Percentiles rank a stretch among this genome's conserved stretches.
phyloP scores from a whole-genome alignment of 2,888 invertebrate species.

The Synergus gifuensis region DNA sequence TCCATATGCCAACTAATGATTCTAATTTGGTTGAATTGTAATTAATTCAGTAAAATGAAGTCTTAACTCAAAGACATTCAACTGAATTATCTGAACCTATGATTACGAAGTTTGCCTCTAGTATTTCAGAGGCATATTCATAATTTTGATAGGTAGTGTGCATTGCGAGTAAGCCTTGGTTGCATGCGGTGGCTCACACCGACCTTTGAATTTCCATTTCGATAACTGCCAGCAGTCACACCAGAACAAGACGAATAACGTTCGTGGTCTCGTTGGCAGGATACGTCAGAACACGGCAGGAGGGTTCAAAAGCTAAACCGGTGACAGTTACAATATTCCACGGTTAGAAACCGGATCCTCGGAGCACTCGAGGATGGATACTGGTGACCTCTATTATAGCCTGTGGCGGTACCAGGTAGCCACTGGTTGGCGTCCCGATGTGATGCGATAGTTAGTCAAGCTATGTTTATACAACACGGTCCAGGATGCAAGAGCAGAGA shows the following conservation, averaged over 20 bases:
- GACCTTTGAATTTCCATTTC: constrained; percentile 38
- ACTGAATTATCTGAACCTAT: not conserved
- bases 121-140: not conserved
- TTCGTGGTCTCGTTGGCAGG: constrained; percentile 57
- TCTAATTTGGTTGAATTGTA: not conserved
- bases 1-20: too few relatives aligned
- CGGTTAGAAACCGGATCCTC: constrained; percentile 60
- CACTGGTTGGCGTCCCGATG: constrained; percentile 31
- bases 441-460: constrained; percentile 54
- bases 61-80: not conserved
- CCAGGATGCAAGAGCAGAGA: constrained; percentile 50
- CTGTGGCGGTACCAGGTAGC: constrained; percentile 55
- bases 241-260: constrained; percentile 64
- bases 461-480: constrained; percentile 45
- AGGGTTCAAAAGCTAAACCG: constrained; percentile 55
- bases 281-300: constrained; percentile 46
- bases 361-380: constrained; percentile 62
- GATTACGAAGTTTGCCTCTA: not conserved
- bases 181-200: constrained; percentile 15
- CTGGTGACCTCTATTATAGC: constrained; percentile 59
- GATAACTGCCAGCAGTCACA: constrained; percentile 51
- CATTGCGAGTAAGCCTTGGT: not conserved
- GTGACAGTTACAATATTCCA: constrained; percentile 65
- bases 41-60: not conserved
- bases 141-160: constrained; percentile 8